Conservation (phyloP, 2,797 vertebrate genomes). For the Xerus rutilus region DNA sequence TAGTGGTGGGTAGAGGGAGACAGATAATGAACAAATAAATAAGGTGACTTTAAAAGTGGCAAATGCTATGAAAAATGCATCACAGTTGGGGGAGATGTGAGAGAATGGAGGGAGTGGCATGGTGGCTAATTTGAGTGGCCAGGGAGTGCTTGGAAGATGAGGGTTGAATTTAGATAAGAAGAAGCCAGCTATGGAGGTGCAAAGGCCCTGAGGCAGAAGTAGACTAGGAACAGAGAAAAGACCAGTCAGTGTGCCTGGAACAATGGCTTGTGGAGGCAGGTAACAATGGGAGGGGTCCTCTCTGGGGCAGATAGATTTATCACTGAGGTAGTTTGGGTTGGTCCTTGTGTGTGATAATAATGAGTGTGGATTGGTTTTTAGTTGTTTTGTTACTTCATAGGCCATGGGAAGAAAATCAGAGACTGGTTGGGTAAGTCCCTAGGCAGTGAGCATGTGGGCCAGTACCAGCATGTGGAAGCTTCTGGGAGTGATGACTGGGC, state of each 20-base stretch:
- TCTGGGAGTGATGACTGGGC: not conserved
- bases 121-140: not conserved
- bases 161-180: not conserved
- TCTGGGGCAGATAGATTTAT: not conserved
- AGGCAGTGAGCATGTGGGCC: not conserved
- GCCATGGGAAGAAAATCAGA: not conserved
- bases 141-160: not conserved
- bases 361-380: not conserved
- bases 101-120: too few relatives aligned
- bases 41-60: not conserved
- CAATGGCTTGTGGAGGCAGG: not conserved
- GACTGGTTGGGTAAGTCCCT: not conserved
- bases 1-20: not conserved
- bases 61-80: not conserved
- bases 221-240: not conserved
- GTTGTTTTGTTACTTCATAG: not conserved
- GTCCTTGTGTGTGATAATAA: not conserved
- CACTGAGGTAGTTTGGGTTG: not conserved
- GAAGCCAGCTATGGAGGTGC: not conserved
- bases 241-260: not conserved
- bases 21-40: not conserved
- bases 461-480: not conserved
- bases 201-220: not conserved
- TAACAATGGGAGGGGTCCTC: not conserved
- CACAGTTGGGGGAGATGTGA: not conserved